These are phyloP conservation scores for Anodontia alba DNA, from an alignment of 2,888 invertebrate genomes.

Conservation along the genomic window DNA sequence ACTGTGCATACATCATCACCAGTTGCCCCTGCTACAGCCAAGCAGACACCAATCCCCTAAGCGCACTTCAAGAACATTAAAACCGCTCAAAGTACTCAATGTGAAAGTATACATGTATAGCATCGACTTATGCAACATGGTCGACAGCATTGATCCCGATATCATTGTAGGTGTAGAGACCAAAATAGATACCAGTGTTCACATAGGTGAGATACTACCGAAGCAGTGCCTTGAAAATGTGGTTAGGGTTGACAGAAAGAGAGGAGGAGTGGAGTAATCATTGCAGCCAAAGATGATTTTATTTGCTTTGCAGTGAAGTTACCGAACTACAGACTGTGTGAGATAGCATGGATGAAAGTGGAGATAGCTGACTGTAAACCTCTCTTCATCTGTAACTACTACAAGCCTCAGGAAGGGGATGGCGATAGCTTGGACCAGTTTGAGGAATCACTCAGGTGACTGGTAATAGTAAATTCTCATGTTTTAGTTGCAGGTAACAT, in stretches of 20 bases:
- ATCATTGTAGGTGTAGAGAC: slow-evolving; percentile 21
- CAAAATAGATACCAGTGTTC: background rate
- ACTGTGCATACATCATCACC: slow-evolving; percentile 10
- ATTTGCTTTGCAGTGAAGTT: slow-evolving; percentile 13
- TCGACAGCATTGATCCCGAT: slow-evolving; percentile 2
- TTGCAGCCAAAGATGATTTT: slow-evolving; percentile 5
- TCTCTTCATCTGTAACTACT: background rate
- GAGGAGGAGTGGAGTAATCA: slow-evolving; percentile 3
- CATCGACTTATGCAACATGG: background rate
- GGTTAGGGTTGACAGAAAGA: slow-evolving; percentile 10
- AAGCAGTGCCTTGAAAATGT: slow-evolving; percentile 12
- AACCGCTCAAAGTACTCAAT: slow-evolving; percentile 8
- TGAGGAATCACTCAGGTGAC: background rate
- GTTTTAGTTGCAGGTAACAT: slow-evolving; percentile 14
- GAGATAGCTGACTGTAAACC: slow-evolving; percentile 8
- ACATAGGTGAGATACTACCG: background rate
- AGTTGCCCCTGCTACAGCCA: background rate
- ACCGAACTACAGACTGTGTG: background rate
- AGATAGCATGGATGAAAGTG: background rate
- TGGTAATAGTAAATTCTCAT: background rate
- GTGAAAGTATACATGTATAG: background rate
- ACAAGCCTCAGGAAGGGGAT: slow-evolving; percentile 12
- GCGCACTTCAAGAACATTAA: slow-evolving; percentile 1
- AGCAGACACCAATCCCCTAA: background rate
- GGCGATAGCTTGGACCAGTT: background rate